A percentile compares a stretch with the other conserved stretches of the same genome.
These are phyloP conservation scores for Labrus mixtus DNA, from an alignment of 2,113 vertebrate species.

Conservation along the genomic window DNA sequence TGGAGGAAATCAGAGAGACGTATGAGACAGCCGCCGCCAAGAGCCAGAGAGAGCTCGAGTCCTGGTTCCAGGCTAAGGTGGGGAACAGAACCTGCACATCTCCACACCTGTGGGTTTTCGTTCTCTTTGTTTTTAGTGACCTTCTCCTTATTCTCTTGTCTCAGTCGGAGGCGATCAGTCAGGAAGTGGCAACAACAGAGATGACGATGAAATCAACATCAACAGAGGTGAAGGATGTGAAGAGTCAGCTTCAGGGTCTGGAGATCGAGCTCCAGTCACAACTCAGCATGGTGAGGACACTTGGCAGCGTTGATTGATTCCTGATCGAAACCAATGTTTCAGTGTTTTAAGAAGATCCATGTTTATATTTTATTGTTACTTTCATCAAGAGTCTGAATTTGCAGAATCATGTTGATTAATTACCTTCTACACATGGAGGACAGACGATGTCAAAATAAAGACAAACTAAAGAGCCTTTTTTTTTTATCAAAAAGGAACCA, in stretches of 20 bases:
- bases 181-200: constrained; percentile 80
- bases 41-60: constrained; percentile 81
- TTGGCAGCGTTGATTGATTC: not conserved
- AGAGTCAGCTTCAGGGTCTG: constrained; percentile 82
- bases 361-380: too few relatives aligned
- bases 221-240: constrained; percentile 83
- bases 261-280: constrained; percentile 89
- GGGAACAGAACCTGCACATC: not conserved
- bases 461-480: too few relatives aligned
- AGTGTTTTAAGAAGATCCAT: too few relatives aligned
- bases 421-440: too few relatives aligned
- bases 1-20: constrained; percentile 79
- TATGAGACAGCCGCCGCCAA: constrained; percentile 84
- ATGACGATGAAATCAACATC: constrained; percentile 81
- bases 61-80: constrained; percentile 76
- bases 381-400: too few relatives aligned
- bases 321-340: too few relatives aligned
- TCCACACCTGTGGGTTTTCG: accelerated
- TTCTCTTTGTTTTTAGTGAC: too few relatives aligned
- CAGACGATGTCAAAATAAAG: too few relatives aligned
- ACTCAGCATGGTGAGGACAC: constrained; percentile 83
- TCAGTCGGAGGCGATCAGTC: constrained; percentile 82
- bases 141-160: not conserved
- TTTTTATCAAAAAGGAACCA: too few relatives aligned
- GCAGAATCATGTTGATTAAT: too few relatives aligned